Base-by-base conservation (phyloP, 2,888 invertebrate genomes). In the Drosophila incognita region DNA sequence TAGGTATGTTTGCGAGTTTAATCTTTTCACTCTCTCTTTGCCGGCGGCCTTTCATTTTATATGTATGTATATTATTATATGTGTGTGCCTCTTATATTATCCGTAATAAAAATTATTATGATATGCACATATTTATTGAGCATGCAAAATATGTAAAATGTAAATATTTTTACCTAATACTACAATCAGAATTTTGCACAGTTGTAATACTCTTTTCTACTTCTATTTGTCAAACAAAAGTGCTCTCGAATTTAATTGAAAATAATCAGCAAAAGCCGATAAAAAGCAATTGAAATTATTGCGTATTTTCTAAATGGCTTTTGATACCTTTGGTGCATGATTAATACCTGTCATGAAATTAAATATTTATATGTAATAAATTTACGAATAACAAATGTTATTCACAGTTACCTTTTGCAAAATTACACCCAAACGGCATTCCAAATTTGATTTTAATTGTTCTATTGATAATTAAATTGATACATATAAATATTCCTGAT, bases 271-370 rank as follows among this genome's bases (percentile, higher is more conserved):
- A 6, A 38, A 4, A 10, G 24, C 18, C 42, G 52, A 59, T 49
- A 61, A 69, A 79, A 67, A 33, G 29, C 36, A 79, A 75, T 75
- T 67, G 48, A 54, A 61, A 42, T 66, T 51, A 60, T 76, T 77
- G 70, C 66, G 49, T 46, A 56, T 35, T 69, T 36, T n/a, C 11
- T 49, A 46, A 68, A 74, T 40, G 10, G 27, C 21, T 21, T 36
- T 48, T 59, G 24, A 61, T 61, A 42, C 52, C 31, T 35, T 69
- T n/a, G 18, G 8, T 15, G 46, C 24, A 15, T 52, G 11, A 7
- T 29, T 13, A 10, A 10, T 6, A 24, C 13, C 33, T 53, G n/a
- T 29, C 38, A 61, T 18, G 13, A 24, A 53, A 38, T 61, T 18
- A 38, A 38, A 31, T 61, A 53, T 38, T 61, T 54, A 38, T 38